These are phyloP conservation scores for Hyposoter dolosus DNA, from an alignment of 2,888 invertebrate genomes.

Conservation along the genomic window DNA sequence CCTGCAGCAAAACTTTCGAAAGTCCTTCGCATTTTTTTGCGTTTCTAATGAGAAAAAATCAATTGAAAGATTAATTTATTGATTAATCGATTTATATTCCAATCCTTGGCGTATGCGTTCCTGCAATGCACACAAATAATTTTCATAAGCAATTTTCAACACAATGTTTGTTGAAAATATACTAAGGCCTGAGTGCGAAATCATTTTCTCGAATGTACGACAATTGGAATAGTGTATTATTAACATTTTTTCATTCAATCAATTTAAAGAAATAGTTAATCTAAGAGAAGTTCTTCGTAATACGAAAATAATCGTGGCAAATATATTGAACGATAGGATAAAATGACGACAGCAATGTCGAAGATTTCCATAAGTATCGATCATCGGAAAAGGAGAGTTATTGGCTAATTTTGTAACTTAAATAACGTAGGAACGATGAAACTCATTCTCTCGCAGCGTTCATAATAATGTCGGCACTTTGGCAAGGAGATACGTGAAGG, in stretches of 20 bases:
- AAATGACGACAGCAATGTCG: slow-evolving; percentile 22
- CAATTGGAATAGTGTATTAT: neutral
- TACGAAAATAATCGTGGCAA: slow-evolving; percentile 14
- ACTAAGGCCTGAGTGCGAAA: too few species aligned
- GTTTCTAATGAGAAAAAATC: neutral
- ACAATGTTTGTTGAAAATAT: too few species aligned
- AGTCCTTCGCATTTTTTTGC: slow-evolving; percentile 6
- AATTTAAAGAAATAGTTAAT: neutral
- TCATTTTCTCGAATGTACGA: too few species aligned
- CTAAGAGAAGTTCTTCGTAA: neutral
- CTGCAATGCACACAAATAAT: too few species aligned
- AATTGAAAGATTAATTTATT: too few species aligned
- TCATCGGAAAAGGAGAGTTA: slow-evolving; percentile 47
- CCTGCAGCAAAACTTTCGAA: neutral
- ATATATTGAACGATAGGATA: neutral
- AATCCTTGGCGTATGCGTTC: too few species aligned
- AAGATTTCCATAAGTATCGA: slow-evolving; percentile 3
- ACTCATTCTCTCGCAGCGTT: slow-evolving; percentile 2
- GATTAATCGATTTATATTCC: too few species aligned
- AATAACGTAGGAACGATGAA: slow-evolving; percentile 44
- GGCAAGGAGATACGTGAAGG: slow-evolving; percentile 28
- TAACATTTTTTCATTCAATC: slow-evolving; percentile 20
- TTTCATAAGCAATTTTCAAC: too few species aligned
- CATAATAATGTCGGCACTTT: slow-evolving; percentile 23
- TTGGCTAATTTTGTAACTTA: slow-evolving; percentile 55